Evolutionary conservation across 2,888 invertebrate genomes (phyloP), one percentile per base, ranked within the genome.

Genomic region (Microplitis deprimator): DNA sequence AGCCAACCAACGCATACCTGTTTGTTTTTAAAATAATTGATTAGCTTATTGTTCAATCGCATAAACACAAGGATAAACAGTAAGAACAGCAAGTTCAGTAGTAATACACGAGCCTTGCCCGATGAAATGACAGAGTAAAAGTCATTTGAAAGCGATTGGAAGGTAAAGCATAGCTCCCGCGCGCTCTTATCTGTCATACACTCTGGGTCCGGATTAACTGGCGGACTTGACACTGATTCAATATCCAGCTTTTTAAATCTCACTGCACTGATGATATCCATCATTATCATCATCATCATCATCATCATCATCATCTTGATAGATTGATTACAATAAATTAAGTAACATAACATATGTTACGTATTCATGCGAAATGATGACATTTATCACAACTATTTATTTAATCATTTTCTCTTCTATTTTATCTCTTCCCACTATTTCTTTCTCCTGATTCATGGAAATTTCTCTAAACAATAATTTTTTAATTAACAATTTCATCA

Each of bases 121-220:
- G 13, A 65, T 64, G n/a, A 40, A 50, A 64, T 16, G 20, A 39
- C 50, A 65, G 5, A 41, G 73, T 73, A 73, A 65, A 50, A 73
- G 65, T 73, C 8, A 73, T 73, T 73, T 65, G 73, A 73, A 73
- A 73, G 73, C 73, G 41, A 73, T 65, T 29, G 8, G 17, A 41
- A 73, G 40, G 65, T 50, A 64, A 6, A 61, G 13, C 64, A 50
- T n/a, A 65, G 60, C 59, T 13, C 60, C 29, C n/a, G 73, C 38
- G 65, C 39, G 41, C 41, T 16, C 68, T 65, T 17, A 72, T 72
- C 40, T 40, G 40, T 72, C 10, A 72, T 72, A 10, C 40, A 72
- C 64, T 40, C 5, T n/a, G 40, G 8, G 13, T 67, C 13, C 5
- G 20, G 68, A 16, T 13, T 68, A 16, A 68, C 40, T 68, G n/a